These are phyloP conservation scores for Ceraclea dissimilis DNA, from an alignment of 2,888 invertebrate species.

Conservation along the genomic window DNA sequence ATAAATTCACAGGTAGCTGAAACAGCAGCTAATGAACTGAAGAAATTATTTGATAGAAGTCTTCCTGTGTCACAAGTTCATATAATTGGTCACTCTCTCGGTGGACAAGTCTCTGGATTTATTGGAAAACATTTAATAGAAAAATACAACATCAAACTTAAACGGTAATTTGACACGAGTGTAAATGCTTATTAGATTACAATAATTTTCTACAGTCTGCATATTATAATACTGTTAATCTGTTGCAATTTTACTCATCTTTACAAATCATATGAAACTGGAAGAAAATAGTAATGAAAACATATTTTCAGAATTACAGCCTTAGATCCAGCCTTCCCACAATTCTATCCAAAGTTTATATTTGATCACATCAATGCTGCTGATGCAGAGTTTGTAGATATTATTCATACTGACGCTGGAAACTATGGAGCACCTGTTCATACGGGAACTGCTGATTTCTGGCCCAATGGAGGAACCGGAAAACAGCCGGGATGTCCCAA, in stretches of 20 bases:
- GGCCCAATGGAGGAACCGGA: slow-evolving; percentile 54
- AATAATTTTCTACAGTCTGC: neutral
- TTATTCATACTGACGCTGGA: slow-evolving; percentile 63
- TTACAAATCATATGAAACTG: no score
- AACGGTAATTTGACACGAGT: no score
- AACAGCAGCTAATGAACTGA: slow-evolving; percentile 38
- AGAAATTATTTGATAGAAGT: slow-evolving; percentile 37
- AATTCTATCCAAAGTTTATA: slow-evolving; percentile 47
- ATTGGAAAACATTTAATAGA: slow-evolving; percentile 35
- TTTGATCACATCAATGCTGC: slow-evolving; percentile 44
- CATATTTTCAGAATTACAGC: slow-evolving; percentile 44
- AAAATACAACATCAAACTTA: slow-evolving; percentile 10
- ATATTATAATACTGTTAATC: neutral
- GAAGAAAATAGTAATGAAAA: neutral
- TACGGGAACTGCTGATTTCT: slow-evolving; percentile 54
- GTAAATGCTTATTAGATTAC: no score
- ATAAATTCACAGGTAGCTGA: slow-evolving; percentile 41
- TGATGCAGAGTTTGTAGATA: slow-evolving; percentile 56
- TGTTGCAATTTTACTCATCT: neutral
- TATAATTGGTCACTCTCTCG: slow-evolving; percentile 45
- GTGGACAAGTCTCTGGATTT: slow-evolving; percentile 48
- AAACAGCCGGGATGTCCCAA: slow-evolving; percentile 54
- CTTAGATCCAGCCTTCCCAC: slow-evolving; percentile 56
- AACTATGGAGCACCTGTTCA: slow-evolving; percentile 51
- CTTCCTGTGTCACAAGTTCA: slow-evolving; percentile 38